These are phyloP conservation scores for Rhinolophus ferrumequinum DNA, from an alignment of 2,113 vertebrate species.

Conservation along the genomic window DNA sequence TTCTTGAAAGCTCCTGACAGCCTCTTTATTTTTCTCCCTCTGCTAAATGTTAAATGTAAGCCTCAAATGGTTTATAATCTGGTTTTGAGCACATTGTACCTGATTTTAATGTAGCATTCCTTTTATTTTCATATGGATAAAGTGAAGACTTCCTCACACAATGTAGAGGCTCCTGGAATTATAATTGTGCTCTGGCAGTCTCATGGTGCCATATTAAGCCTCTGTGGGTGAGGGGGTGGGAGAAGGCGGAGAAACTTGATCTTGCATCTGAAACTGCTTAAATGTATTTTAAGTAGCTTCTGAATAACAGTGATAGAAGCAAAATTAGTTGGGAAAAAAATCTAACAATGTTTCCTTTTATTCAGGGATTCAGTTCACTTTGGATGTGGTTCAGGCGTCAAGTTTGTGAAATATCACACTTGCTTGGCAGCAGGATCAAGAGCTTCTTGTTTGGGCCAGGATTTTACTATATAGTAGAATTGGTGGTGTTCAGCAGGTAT, in stretches of 20 bases:
- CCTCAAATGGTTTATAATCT: neutral
- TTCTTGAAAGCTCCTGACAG: neutral
- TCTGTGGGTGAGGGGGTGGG: neutral
- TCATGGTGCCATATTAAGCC: neutral
- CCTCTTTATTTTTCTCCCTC: neutral
- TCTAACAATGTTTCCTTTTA: neutral
- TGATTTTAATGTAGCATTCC: neutral
- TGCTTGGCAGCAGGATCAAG: neutral
- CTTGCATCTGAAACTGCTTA: slow-evolving; percentile 32
- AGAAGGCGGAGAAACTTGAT: neutral
- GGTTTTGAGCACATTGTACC: neutral
- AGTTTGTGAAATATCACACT: neutral
- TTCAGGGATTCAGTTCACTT: neutral
- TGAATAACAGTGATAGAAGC: neutral
- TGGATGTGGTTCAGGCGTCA: neutral
- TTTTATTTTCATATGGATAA: neutral
- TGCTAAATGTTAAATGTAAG: neutral
- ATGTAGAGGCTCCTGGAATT: neutral
- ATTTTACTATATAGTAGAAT: neutral
- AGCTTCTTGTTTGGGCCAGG: neutral
- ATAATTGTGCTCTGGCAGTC: neutral
- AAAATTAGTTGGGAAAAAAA: neutral
- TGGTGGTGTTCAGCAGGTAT: neutral
- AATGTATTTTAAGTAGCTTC: neutral
- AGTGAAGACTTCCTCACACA: neutral